Percentiles rank a stretch among this genome's conserved stretches.
Conservation (phyloP, 2,113 vertebrate genomes). For the Hipposideros armiger region DNA sequence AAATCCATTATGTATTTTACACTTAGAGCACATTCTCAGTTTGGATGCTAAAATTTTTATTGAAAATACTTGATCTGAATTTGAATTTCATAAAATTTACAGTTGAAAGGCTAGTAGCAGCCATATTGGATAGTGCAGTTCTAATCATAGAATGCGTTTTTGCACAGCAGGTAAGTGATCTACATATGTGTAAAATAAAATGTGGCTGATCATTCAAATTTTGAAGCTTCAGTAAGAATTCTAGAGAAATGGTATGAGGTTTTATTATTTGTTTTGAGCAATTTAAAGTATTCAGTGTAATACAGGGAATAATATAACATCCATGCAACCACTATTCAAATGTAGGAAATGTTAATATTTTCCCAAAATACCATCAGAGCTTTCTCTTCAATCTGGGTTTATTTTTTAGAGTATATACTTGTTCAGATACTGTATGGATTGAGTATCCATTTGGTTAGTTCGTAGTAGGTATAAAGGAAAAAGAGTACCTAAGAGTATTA, state of each 20-base stretch:
- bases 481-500: not conserved
- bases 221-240: not conserved
- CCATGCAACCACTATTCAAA: not conserved
- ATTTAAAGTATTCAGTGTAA: constrained; percentile 29
- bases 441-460: not conserved
- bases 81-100: constrained; percentile 43
- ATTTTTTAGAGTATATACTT: constrained; percentile 33
- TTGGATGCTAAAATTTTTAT: constrained; percentile 21
- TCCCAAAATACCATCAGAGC: not conserved
- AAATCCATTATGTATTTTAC: constrained; percentile 17
- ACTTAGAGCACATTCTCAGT: constrained; percentile 26
- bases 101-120: not conserved
- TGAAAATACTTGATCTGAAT: constrained; percentile 53
- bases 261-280: constrained; percentile 41
- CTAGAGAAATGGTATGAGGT: not conserved
- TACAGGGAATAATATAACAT: not conserved
- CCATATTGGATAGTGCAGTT: not conserved
- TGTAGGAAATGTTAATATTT: constrained; percentile 34
- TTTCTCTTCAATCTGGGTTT: not conserved
- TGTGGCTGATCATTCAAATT: not conserved
- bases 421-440: not conserved
- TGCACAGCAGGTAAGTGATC: not conserved
- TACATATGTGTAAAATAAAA: not conserved
- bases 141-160: not conserved
- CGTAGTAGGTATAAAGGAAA: not conserved